phyloP scores from a whole-genome alignment of 2,113 vertebrate genomes.

The Podarcis muralis region DNA sequence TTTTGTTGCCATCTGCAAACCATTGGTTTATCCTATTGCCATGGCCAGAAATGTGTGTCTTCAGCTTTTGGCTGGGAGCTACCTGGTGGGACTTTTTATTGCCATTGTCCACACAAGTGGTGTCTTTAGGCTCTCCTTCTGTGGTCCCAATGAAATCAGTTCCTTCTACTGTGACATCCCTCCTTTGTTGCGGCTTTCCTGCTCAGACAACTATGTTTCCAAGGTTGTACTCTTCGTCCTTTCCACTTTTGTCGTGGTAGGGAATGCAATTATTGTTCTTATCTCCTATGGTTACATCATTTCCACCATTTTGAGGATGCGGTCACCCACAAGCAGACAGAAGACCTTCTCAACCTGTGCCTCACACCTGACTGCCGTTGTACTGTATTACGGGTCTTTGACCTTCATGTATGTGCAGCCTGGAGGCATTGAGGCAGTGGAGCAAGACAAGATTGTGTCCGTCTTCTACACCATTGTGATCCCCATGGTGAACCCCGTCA shows the following conservation, averaged over 20 bases:
- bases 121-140: conserved; percentile 55
- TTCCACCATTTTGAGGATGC: conserved; percentile 29
- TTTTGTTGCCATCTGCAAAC: conserved; percentile 58
- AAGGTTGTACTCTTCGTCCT: conserved; percentile 32
- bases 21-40: conserved; percentile 45
- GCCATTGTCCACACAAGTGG: conserved; percentile 47
- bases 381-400: conserved; percentile 50
- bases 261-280: conserved; percentile 45
- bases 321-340: conserved; percentile 32
- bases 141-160: conserved; percentile 48
- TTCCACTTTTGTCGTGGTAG: conserved; percentile 37
- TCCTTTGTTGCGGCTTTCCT: conserved; percentile 52
- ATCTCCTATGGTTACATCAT: conserved; percentile 42
- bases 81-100: conserved; percentile 39
- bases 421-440: conserved; percentile 21
- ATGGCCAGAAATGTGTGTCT: conserved; percentile 29
- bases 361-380: conserved; percentile 45
- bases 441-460: conserved; percentile 45
- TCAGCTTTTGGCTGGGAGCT: conserved; percentile 20
- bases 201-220: conserved; percentile 34
- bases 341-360: conserved; percentile 55
- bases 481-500: conserved; percentile 48
- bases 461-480: conserved; percentile 58
- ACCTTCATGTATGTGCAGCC: conserved; percentile 49
- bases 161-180: conserved; percentile 65